Evolutionary conservation across 2,113 vertebrate genomes (phyloP).

Genomic region (Dasyornis broadbenti): DNA sequence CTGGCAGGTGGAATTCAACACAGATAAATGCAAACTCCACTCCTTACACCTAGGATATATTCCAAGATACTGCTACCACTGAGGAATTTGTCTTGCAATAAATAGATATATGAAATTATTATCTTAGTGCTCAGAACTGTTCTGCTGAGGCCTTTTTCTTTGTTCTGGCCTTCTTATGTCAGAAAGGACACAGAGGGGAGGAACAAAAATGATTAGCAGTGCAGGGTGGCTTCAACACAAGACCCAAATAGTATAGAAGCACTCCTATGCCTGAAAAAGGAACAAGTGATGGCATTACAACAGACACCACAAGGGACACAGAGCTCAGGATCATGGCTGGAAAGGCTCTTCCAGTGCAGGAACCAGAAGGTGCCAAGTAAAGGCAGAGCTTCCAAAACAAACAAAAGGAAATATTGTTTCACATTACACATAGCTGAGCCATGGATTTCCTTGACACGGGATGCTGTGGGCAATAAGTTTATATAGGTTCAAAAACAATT

Average conservation of each 20-base stretch:
- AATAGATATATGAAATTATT: neutral
- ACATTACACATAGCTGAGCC: rapidly evolving
- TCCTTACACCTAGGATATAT: neutral
- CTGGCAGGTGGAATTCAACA: neutral
- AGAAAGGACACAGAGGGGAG: neutral
- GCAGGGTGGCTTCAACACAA: neutral
- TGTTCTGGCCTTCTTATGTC: neutral
- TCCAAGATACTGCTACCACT: neutral
- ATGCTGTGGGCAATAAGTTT: neutral
- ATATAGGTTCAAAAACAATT: neutral
- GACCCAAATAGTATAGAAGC: neutral
- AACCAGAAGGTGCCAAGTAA: neutral
- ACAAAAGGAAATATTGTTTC: neutral
- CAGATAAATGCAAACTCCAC: neutral
- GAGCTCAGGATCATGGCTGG: neutral
- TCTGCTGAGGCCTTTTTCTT: neutral
- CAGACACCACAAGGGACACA: neutral
- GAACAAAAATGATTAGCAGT: neutral
- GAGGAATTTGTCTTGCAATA: neutral
- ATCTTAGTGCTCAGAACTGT: neutral
- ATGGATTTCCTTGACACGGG: neutral
- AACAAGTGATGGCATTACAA: neutral
- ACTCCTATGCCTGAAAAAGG: neutral
- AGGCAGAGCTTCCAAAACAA: neutral
- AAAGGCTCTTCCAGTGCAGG: neutral